Percentiles rank a stretch among this genome's conserved stretches.
Conservation (phyloP, 2,888 invertebrate species). For the Scaptomyza flava region DNA sequence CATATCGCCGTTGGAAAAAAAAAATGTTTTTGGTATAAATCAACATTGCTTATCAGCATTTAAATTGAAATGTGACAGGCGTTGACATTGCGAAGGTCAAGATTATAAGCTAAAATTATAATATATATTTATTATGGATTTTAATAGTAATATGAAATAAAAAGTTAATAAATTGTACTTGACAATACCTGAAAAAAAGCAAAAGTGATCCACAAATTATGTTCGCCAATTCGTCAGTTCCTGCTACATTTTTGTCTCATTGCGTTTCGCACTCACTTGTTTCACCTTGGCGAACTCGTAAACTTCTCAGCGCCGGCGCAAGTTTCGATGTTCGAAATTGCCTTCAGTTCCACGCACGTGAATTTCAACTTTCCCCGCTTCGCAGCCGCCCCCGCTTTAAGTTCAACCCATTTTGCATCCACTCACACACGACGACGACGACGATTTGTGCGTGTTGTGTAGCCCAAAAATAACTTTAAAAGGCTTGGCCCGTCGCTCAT, state of each 20-base stretch:
- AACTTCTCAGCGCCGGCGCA: slow-evolving; percentile 43
- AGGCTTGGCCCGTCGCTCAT: slow-evolving; percentile 44
- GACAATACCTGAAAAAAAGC: neutral
- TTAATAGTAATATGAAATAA: neutral
- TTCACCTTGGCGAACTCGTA: slow-evolving; percentile 55
- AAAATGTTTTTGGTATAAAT: slow-evolving; percentile 30
- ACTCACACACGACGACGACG: slow-evolving; percentile 5
- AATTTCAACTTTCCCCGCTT: slow-evolving; percentile 1
- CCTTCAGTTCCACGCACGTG: slow-evolving; percentile 20
- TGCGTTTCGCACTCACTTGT: slow-evolving; percentile 30
- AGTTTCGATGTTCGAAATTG: slow-evolving; percentile 32
- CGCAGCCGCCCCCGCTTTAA: neutral
- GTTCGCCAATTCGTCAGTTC: neutral
- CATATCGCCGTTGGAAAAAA: slow-evolving; percentile 2
- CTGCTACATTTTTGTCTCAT: neutral
- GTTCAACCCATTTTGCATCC: neutral
- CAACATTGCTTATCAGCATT: slow-evolving; percentile 39
- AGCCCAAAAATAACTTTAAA: slow-evolving; percentile 43
- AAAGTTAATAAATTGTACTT: too few species aligned
- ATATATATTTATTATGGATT: neutral
- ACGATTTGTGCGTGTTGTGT: slow-evolving; percentile 19
- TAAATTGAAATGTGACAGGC: slow-evolving; percentile 38
- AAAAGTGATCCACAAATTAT: neutral
- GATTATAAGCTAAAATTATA: slow-evolving; percentile 5
- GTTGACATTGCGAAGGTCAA: slow-evolving; percentile 41